Evolutionary conservation across 1,140 invertebrate species (phyloP), one percentile per base, ranked within the genome.

Genomic region (Artemia franciscana): DNA sequence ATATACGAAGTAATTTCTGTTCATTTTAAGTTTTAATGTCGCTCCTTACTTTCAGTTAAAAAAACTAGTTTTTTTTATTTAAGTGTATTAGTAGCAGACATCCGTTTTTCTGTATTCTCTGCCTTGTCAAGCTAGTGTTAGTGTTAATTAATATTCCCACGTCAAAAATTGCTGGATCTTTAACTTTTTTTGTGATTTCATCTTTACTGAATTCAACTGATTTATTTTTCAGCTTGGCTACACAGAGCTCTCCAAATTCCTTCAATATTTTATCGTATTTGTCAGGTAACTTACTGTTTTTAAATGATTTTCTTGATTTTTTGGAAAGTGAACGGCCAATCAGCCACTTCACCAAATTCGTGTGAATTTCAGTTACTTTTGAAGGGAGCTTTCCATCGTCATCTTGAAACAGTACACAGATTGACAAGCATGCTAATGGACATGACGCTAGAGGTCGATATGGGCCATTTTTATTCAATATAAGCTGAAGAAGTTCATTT

Each of bases 381-480:
- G 5, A 30, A 7, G 63, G 60, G n/a, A 66, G 57, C 7, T 58
- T 58, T 24, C 62, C 65, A 15, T 65, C 66, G 9, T 67, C 65
- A 23, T 67, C 67, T n/a, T n/a, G n/a, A 23, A 68, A 68, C 26
- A 69, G 28, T 63, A 69, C 68, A 26, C 68, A 69, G 2, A 69
- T 61, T 26, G 69, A 62, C 58, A 68, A 65, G 25, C 68, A 69
- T 18, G 68, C 67, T 26, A 69, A 59, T 0, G 67, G 68, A 15
- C 68, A 65, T 18, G 67, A 60, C 3, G 67, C 67, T 24, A 68
- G 60, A 57, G 65, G 61, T 12, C 67, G 60, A 60, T 67, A 66
- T 27, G 64, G 39, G 3, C 60, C 59, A n/a, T n/a, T n/a, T n/a
- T n/a, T n/a, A n/a, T n/a, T n/a, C n/a, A n/a, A n/a, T n/a, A n/a